phyloP scores from a whole-genome alignment of 2,113 vertebrate species.

The Muntiacus reevesi region DNA sequence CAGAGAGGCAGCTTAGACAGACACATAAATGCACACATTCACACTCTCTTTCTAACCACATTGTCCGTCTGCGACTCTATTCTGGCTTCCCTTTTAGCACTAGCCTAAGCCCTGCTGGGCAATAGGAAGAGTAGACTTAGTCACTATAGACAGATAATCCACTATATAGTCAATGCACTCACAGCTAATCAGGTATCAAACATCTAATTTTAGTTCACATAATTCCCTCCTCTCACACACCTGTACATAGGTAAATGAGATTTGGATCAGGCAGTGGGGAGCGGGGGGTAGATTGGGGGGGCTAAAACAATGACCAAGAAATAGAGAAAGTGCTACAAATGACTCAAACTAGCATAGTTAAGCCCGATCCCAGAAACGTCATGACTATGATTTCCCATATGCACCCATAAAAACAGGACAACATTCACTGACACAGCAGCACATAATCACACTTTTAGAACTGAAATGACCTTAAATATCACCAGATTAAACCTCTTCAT shows the following conservation, averaged over 20 bases:
- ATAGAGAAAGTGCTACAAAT: neutral
- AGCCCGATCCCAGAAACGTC: neutral
- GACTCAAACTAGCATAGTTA: neutral
- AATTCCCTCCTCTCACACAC: neutral
- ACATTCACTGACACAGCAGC: neutral
- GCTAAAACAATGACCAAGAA: neutral
- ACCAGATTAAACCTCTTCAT: neutral
- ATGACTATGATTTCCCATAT: neutral
- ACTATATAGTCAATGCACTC: neutral
- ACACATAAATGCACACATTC: conserved; percentile 37
- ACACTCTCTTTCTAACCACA: conserved; percentile 16
- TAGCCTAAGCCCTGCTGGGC: neutral
- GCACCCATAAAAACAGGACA: neutral
- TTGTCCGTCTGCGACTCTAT: neutral
- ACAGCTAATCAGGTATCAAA: neutral
- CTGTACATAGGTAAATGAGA: neutral
- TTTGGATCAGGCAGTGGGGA: neutral
- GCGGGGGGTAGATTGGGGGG: rapidly evolving
- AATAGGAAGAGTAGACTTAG: neutral
- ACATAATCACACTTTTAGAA: neutral
- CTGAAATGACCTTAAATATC: neutral
- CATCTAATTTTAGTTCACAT: neutral
- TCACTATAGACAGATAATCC: conserved; percentile 12
- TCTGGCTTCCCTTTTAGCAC: neutral
- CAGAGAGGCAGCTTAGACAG: conserved; percentile 1